Conservation (phyloP, 2,888 invertebrate species). For the Sericinus montela region DNA sequence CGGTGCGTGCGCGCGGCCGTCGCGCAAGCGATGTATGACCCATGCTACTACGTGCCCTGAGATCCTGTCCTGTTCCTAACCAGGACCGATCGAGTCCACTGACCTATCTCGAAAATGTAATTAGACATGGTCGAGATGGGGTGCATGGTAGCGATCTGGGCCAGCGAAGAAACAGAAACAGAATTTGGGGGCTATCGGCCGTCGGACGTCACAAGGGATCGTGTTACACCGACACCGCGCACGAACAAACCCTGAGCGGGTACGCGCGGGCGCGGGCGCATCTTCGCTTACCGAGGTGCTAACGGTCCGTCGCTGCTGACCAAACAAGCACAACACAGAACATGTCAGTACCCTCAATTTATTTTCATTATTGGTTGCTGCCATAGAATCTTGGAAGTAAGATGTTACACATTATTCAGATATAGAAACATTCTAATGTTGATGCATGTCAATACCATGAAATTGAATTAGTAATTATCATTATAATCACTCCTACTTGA, state of each 20-base stretch:
- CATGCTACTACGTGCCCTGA: conserved; percentile 72
- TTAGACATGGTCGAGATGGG: conserved; percentile 23
- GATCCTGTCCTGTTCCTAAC: conserved; percentile 33
- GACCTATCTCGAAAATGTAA: conserved; percentile 20
- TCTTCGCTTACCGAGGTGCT: conserved; percentile 75
- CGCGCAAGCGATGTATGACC: conserved; percentile 78
- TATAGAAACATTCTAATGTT: background rate
- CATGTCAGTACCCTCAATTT: conserved; percentile 72
- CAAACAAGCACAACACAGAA: conserved; percentile 76
- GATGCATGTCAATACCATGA: too few species aligned
- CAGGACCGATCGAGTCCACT: conserved; percentile 23
- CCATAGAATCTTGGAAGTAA: conserved; percentile 29
- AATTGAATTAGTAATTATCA: too few species aligned
- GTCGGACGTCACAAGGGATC: conserved; percentile 74
- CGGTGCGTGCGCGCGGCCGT: conserved; percentile 76
- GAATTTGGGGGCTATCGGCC: conserved; percentile 52
- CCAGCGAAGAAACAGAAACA: conserved; percentile 26
- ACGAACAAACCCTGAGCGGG: conserved; percentile 46
- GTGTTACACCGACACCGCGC: conserved; percentile 62
- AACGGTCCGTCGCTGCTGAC: conserved; percentile 78
- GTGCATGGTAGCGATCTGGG: conserved; percentile 18
- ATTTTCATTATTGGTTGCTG: conserved; percentile 43
- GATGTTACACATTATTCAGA: conserved; percentile 20
- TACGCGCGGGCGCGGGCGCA: conserved; percentile 44
- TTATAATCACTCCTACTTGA: too few species aligned